A percentile compares a stretch with the other conserved stretches of the same genome.
Conservation (phyloP, 1,140 invertebrate genomes). For the Cherax quadricarinatus region DNA sequence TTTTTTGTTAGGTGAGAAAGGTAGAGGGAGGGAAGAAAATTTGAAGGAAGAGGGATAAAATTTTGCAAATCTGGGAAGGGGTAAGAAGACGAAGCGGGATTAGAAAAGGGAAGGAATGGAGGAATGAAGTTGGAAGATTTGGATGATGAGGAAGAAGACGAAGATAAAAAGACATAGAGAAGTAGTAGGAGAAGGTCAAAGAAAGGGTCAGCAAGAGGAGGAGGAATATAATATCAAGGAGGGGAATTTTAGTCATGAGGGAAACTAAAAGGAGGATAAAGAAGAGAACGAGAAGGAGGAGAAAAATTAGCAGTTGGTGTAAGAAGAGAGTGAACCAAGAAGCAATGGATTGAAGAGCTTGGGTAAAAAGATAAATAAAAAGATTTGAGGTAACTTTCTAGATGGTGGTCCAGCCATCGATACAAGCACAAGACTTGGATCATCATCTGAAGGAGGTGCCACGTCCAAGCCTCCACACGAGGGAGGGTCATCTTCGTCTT, state of each 20-base stretch:
- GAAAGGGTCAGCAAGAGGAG: not conserved
- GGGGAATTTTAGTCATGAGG: not conserved
- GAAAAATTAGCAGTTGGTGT: not conserved
- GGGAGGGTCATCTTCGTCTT: not conserved
- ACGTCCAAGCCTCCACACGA: not conserved
- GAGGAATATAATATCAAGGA: not conserved
- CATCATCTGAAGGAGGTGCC: not conserved
- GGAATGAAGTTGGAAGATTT: not conserved
- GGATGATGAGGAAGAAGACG: not conserved
- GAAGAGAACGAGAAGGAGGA: not conserved
- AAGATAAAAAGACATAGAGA: not conserved
- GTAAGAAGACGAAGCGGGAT: not conserved
- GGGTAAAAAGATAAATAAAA: too few relatives aligned
- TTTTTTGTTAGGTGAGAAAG: not conserved
- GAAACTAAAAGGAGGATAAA: not conserved
- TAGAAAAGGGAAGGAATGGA: not conserved
- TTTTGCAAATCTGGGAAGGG: not conserved
- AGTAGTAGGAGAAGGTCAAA: not conserved
- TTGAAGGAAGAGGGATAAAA: not conserved
- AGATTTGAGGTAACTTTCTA: too few relatives aligned
- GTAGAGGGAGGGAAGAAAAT: not conserved
- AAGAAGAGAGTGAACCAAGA: conserved; percentile 2
- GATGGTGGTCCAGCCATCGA: too few relatives aligned
- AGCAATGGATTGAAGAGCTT: too few relatives aligned
- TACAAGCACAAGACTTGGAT: not conserved